Conservation (phyloP, 2,888 invertebrate genomes). For the Himalopsyche japonica region DNA sequence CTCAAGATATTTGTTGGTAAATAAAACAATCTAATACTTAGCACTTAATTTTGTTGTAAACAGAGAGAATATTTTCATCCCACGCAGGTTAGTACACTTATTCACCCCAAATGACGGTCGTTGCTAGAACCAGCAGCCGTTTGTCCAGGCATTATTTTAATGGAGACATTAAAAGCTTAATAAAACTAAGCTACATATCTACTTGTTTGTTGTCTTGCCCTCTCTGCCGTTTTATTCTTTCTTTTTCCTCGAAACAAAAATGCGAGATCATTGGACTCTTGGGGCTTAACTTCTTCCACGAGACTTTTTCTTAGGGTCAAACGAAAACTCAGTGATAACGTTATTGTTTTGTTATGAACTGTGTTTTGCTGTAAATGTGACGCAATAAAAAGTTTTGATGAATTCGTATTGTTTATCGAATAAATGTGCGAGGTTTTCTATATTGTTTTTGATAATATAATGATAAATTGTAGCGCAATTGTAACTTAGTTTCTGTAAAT, state of each 20-base stretch:
- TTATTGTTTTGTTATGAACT: neutral
- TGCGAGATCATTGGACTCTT: neutral
- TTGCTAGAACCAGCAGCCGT: slow-evolving; percentile 7
- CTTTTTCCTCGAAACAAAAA: neutral
- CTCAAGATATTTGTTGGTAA: no score
- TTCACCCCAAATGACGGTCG: neutral
- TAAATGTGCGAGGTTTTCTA: no score
- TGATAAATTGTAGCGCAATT: neutral
- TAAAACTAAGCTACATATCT: slow-evolving; percentile 33
- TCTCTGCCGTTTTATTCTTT: slow-evolving; percentile 1
- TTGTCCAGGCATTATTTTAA: slow-evolving; percentile 38
- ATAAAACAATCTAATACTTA: no score
- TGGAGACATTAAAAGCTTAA: slow-evolving; percentile 41
- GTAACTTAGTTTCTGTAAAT: no score
- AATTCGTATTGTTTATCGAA: neutral
- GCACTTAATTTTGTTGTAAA: no score
- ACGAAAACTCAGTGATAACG: neutral
- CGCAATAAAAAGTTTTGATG: neutral
- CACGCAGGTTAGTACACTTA: neutral
- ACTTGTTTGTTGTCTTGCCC: slow-evolving; percentile 24
- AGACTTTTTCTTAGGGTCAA: neutral
- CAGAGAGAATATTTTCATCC: neutral
- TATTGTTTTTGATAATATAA: neutral
- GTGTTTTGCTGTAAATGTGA: neutral
- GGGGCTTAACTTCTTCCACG: neutral